phyloP scores from a whole-genome alignment of 2,113 vertebrate species.

The Probosciger aterrimus region DNA sequence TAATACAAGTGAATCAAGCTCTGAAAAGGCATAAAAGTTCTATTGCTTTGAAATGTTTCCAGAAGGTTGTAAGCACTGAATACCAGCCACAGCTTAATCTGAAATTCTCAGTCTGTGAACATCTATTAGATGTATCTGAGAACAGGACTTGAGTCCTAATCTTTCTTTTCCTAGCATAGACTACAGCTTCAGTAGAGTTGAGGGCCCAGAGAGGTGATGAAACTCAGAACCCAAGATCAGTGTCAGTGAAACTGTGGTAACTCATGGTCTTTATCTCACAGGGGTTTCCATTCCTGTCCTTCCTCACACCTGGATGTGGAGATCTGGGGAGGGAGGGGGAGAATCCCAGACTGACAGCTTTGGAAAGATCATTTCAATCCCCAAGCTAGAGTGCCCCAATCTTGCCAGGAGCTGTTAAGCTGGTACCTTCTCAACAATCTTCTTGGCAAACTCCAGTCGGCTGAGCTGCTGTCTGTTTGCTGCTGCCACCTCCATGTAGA shows the following conservation, averaged over 20 bases:
- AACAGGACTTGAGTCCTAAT: neutral
- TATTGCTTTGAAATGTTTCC: neutral
- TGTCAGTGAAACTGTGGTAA: neutral
- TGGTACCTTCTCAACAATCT: slow-evolving; percentile 80
- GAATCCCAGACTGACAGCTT: neutral
- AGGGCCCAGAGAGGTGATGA: neutral
- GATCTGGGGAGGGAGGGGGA: neutral
- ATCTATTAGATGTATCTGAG: neutral
- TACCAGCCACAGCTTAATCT: neutral
- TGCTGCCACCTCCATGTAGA: slow-evolving; percentile 78
- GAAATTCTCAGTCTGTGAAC: neutral
- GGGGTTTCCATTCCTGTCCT: neutral
- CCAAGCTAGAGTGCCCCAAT: neutral
- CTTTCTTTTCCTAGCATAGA: neutral
- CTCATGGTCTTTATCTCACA: neutral
- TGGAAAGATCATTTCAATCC: neutral
- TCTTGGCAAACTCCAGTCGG: slow-evolving; percentile 84
- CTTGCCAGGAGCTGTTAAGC: neutral
- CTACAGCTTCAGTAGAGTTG: neutral
- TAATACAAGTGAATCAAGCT: neutral
- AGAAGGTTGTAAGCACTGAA: neutral
- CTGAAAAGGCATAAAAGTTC: neutral
- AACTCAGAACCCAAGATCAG: neutral
- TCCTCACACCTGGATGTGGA: neutral
- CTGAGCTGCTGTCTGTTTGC: slow-evolving; percentile 81